phyloP scores from a whole-genome alignment of 2,797 vertebrate genomes.

The Geotrypetes seraphini region DNA sequence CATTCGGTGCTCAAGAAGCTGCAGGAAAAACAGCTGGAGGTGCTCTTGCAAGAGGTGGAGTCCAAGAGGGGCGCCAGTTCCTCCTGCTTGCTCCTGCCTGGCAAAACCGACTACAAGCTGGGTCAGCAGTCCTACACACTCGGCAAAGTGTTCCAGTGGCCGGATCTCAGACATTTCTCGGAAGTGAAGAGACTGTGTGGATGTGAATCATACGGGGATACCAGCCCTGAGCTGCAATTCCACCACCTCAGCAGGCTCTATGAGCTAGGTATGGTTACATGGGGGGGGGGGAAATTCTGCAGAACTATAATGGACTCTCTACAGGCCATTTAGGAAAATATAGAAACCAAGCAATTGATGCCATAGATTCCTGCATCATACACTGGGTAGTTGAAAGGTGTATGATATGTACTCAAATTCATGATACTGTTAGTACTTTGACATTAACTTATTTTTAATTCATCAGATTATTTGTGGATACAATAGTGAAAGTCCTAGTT shows the following conservation, averaged over 20 bases:
- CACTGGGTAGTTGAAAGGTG: too few relatives aligned
- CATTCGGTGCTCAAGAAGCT: conserved; percentile 84
- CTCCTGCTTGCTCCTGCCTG: conserved; percentile 78
- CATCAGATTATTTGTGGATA: too few relatives aligned
- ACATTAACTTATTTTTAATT: too few relatives aligned
- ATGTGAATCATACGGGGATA: conserved; percentile 91
- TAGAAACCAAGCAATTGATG: too few relatives aligned
- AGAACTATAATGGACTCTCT: too few relatives aligned
- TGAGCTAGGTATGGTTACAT: conserved; percentile 90
- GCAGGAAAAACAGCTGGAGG: conserved; percentile 90
- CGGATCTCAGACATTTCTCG: conserved; percentile 87
- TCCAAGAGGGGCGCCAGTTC: conserved; percentile 80
- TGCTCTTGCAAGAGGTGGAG: conserved; percentile 87
- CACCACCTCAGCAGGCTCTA: conserved; percentile 95
- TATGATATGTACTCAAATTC: too few relatives aligned
- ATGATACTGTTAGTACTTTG: too few relatives aligned
- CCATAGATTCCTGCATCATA: too few relatives aligned
- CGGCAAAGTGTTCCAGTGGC: conserved; percentile 95
- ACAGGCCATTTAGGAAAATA: too few relatives aligned
- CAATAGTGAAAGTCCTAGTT: too few relatives aligned
- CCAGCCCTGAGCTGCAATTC: conserved; percentile 92
- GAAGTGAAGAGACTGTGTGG: conserved; percentile 87
- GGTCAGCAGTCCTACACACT: conserved; percentile 74
- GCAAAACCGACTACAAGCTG: conserved; percentile 79
- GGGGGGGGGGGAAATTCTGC: too few relatives aligned